Conservation (phyloP, 2,888 invertebrate species). For the Amiota minor region DNA sequence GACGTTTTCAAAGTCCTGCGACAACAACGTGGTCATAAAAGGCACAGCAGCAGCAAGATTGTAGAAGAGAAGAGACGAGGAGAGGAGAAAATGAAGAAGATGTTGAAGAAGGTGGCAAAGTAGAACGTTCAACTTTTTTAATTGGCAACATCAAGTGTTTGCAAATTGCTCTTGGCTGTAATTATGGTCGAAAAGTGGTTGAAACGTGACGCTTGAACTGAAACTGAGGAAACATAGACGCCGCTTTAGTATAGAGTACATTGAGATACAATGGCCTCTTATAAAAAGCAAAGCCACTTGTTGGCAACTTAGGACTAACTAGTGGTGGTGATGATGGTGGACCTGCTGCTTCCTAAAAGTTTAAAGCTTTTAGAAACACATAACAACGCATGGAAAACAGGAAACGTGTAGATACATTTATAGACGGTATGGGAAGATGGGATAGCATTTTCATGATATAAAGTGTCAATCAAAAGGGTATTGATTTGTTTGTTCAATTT, state of each 20-base stretch:
- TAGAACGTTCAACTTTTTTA: conserved; percentile 60
- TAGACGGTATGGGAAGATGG: too few species aligned
- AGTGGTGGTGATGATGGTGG: too few species aligned
- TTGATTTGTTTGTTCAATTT: conserved; percentile 50
- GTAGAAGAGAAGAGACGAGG: conserved; percentile 35
- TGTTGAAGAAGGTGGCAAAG: neutral
- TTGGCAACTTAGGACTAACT: neutral
- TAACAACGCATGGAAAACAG: too few species aligned
- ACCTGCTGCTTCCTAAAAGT: too few species aligned
- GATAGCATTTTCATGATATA: conserved; percentile 34
- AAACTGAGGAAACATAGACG: too few species aligned
- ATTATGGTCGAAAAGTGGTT: conserved; percentile 64
- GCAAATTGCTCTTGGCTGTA: conserved; percentile 66
- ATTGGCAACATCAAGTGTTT: conserved; percentile 69
- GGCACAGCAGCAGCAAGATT: conserved; percentile 31
- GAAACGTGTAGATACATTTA: too few species aligned
- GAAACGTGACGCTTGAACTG: conserved; percentile 53
- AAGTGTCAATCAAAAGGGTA: conserved; percentile 61
- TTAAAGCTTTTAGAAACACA: too few species aligned
- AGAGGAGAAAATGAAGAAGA: conserved; percentile 51
- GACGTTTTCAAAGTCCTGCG: neutral
- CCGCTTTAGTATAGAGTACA: too few species aligned
- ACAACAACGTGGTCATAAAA: conserved; percentile 4
- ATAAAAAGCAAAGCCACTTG: neutral
- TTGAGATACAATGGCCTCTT: too few species aligned